Base-by-base conservation (phyloP, 2,113 vertebrate species). In the Thalassarche chlororhynchos region DNA sequence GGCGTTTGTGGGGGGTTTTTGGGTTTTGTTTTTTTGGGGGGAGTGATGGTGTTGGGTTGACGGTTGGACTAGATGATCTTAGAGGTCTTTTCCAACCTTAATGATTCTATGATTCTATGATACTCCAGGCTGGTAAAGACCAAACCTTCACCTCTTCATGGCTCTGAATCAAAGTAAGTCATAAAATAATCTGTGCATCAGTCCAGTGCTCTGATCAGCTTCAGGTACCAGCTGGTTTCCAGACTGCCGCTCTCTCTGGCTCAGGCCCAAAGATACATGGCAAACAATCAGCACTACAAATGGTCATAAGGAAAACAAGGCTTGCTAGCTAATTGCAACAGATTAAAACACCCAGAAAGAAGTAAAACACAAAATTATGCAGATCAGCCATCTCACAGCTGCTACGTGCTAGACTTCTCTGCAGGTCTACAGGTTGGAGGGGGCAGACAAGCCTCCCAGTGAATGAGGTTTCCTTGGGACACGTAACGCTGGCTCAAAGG, bases 211-310 rank as follows among this genome's bases (percentile, higher is more conserved):
- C 65, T 52, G 49, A 34, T 10, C 78, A 90, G 85, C 62, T 62
- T 77, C 47, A 72, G 78, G 60, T 85, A 91, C 82, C 87, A 93
- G 92, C 94, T 88, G 94, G 12, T 52, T 90, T 44, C 51, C 88
- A 96, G 57, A 31, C n/a, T 55, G 57, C 42, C 2, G 2, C 75
- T 70, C 66, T 76, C 32, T 40, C 79, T 84, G 88, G 82, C 90
- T 80, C 66, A 38, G 81, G 24, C 49, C 78, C 91, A 54, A 65
- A 80, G 62, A 83, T 28, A 5, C 1, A 49, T n/a, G 87, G 84
- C 81, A 82, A 91, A 85, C 51, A 61, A 89, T 72, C 82, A 95
- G 75, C 49, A 58, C 40, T 69, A 69, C 74, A 85, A 88, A 90
- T 4, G 40, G 62, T 13, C 62, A 47, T 66, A 65, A 80, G 85